Conservation (phyloP, 2,113 vertebrate species). For the Pomatorhinus ruficollis region DNA sequence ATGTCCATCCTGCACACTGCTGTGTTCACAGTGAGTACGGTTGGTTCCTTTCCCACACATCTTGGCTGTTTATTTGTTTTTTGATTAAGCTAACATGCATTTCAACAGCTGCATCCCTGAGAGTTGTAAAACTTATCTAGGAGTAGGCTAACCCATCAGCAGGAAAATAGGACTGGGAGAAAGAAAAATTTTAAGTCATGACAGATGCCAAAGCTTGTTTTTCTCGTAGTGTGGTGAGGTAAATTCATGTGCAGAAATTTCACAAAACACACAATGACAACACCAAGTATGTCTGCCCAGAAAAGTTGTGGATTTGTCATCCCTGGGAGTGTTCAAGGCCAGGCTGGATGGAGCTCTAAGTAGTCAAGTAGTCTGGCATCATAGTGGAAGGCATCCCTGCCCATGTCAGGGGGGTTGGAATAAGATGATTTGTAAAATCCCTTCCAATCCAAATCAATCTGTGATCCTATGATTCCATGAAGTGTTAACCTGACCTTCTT, state of each 20-base stretch:
- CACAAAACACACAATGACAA: background rate
- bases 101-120: slow-evolving; percentile 39
- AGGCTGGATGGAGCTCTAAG: background rate
- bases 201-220: background rate
- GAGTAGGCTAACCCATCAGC: background rate
- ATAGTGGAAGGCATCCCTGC: background rate
- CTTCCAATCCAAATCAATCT: background rate
- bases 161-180: background rate
- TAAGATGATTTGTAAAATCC: background rate
- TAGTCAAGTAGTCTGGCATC: no score
- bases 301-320: background rate
- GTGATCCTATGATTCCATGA: background rate
- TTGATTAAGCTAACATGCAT: slow-evolving; percentile 24
- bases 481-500: background rate
- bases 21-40: background rate
- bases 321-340: background rate
- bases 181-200: background rate
- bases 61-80: slow-evolving; percentile 44
- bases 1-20: slow-evolving; percentile 25
- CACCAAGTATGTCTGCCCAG: background rate
- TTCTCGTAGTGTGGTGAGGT: background rate
- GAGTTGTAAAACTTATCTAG: slow-evolving; percentile 9
- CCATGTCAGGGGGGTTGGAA: background rate
- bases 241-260: background rate
- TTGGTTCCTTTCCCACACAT: slow-evolving; percentile 60